phyloP scores from a whole-genome alignment of 2,888 invertebrate species.

The Tenodera sinensis region DNA sequence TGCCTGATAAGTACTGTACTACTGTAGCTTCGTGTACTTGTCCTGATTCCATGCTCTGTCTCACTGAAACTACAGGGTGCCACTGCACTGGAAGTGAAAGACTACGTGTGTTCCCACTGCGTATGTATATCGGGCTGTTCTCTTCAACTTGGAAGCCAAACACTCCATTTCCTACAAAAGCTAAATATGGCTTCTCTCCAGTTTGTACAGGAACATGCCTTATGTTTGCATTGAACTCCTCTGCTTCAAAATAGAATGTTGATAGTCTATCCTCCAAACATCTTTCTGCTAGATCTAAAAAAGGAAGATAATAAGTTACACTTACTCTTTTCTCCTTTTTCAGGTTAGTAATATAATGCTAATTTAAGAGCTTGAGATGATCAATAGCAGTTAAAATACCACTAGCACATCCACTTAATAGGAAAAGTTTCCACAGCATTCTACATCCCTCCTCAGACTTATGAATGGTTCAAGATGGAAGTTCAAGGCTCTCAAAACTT shows the following conservation, averaged over 20 bases:
- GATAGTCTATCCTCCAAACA: constrained; percentile 65
- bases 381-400: too few relatives aligned
- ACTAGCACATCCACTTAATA: too few relatives aligned
- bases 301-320: background rate
- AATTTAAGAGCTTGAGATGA: too few relatives aligned
- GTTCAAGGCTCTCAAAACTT: too few relatives aligned
- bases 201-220: constrained; percentile 54
- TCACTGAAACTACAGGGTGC: constrained; percentile 58
- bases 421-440: too few relatives aligned
- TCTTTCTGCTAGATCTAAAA: constrained; percentile 51
- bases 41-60: background rate
- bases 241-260: constrained; percentile 56
- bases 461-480: too few relatives aligned
- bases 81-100: constrained; percentile 63
- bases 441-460: too few relatives aligned
- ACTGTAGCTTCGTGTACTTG: constrained; percentile 65
- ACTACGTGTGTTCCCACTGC: constrained; percentile 54
- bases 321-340: background rate
- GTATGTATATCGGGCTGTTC: constrained; percentile 63
- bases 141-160: constrained; percentile 62
- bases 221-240: constrained; percentile 66
- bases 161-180: constrained; percentile 73
- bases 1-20: constrained; percentile 51
- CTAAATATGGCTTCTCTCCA: constrained; percentile 60
- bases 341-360: constrained; percentile 40